A percentile compares a stretch with the other conserved stretches of the same genome.
Conservation (phyloP, 2,797 vertebrate genomes). For the Poeciliopsis infans region DNA sequence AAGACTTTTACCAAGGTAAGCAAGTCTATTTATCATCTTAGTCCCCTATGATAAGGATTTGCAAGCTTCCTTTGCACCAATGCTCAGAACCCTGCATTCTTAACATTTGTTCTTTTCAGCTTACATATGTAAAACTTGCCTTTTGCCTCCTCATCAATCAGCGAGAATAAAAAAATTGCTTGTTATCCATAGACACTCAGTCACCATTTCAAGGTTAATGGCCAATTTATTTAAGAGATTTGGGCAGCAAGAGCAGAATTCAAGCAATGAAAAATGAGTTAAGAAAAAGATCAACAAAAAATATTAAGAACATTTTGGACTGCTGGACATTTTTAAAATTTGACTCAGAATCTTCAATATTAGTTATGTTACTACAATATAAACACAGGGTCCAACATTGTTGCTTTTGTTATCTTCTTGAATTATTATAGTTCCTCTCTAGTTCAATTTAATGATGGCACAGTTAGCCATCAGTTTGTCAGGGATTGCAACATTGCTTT, state of each 20-base stretch:
- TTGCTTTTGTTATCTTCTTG: conserved; percentile 40
- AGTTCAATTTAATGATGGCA: conserved; percentile 44
- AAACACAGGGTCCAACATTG: conserved; percentile 20
- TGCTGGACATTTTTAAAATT: neutral
- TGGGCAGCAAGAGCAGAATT: conserved; percentile 32
- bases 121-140: conserved; percentile 55
- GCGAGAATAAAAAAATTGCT: conserved; percentile 41
- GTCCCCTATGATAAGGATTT: neutral
- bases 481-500: conserved; percentile 31
- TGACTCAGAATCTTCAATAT: conserved; percentile 29
- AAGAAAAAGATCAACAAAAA: neutral
- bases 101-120: conserved; percentile 48
- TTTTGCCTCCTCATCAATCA: conserved; percentile 64
- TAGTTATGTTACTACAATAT: conserved; percentile 27
- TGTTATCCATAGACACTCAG: conserved; percentile 58
- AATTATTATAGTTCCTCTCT: conserved; percentile 36
- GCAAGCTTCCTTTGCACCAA: conserved; percentile 36
- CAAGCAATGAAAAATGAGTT: conserved; percentile 55
- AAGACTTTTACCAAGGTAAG: neutral
- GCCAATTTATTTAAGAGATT: conserved; percentile 70
- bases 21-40: conserved; percentile 2
- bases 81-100: conserved; percentile 21
- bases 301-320: conserved; percentile 10
- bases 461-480: conserved; percentile 26
- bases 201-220: conserved; percentile 78